These are phyloP conservation scores for Caenorhabditis sp. DNA, from an alignment of 2,888 invertebrate species.

Conservation along the genomic window DNA sequence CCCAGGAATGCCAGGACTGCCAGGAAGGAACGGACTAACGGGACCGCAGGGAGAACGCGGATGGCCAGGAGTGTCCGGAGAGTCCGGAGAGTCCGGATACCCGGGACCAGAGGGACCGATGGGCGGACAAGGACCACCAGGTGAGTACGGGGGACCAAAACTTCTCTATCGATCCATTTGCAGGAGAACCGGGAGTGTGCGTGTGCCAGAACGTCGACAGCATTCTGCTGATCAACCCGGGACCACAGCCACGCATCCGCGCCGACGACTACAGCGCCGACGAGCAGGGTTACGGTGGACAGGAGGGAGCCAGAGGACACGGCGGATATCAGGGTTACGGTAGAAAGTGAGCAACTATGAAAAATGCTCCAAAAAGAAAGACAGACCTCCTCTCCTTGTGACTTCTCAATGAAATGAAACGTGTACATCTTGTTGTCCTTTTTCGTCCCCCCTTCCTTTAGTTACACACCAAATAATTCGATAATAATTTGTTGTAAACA, in stretches of 20 bases:
- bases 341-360: constrained; percentile 24
- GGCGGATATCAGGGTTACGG: constrained; percentile 50
- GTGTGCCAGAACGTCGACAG: constrained; percentile 79
- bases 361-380: neutral
- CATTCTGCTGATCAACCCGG: constrained; percentile 77
- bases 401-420: constrained; percentile 10
- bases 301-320: constrained; percentile 19
- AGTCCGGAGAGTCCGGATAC: constrained; percentile 76
- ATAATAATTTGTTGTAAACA: constrained; percentile 4
- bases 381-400: constrained; percentile 34
- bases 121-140: constrained; percentile 75
- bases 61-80: constrained; percentile 75
- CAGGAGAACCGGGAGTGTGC: constrained; percentile 77
- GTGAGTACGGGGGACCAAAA: constrained; percentile 66
- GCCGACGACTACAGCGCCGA: constrained; percentile 64
- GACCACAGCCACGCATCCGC: constrained; percentile 74
- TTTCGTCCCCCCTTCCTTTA: constrained; percentile 4
- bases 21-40: constrained; percentile 77
- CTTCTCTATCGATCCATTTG: too few species aligned
- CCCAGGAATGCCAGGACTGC: constrained; percentile 76
- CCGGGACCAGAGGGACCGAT: constrained; percentile 76
- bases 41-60: constrained; percentile 69
- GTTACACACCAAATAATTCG: constrained; percentile 1
- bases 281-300: constrained; percentile 33
- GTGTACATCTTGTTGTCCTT: neutral